These are phyloP conservation scores for Drosophila quinaria DNA, from an alignment of 2,888 invertebrate species.

Conservation along the genomic window DNA sequence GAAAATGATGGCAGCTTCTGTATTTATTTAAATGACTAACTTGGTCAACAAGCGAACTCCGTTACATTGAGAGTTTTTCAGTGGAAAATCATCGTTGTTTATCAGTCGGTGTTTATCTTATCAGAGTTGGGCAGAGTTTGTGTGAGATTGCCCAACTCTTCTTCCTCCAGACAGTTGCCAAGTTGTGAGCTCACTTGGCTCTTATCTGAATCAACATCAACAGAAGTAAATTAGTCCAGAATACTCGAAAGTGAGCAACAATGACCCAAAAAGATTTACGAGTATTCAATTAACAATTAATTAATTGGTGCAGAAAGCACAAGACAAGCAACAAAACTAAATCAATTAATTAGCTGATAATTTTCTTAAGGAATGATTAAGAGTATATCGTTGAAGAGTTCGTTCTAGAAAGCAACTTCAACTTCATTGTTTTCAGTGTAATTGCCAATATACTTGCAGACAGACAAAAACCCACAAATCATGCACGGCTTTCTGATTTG, in stretches of 20 bases:
- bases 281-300: slow-evolving; percentile 50
- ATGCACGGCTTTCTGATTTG: slow-evolving; percentile 49
- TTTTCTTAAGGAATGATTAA: slow-evolving; percentile 1
- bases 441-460: slow-evolving; percentile 13
- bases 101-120: slow-evolving; percentile 51
- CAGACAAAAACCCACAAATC: slow-evolving; percentile 35
- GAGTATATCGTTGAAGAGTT: slow-evolving; percentile 10
- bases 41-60: slow-evolving; percentile 44
- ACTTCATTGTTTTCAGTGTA: slow-evolving; percentile 40
- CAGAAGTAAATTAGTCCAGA: slow-evolving; percentile 43
- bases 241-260: slow-evolving; percentile 48
- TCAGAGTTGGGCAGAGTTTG: slow-evolving; percentile 16
- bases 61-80: slow-evolving; percentile 3
- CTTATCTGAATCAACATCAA: slow-evolving; percentile 34
- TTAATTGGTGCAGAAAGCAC: slow-evolving; percentile 42
- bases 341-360: slow-evolving; percentile 51
- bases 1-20: slow-evolving; percentile 15
- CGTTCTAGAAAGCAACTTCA: background rate
- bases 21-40: slow-evolving; percentile 46
- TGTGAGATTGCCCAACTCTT: slow-evolving; percentile 31
- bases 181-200: slow-evolving; percentile 1
- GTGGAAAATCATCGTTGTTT: slow-evolving; percentile 14
- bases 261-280: slow-evolving; percentile 64
- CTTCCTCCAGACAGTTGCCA: slow-evolving; percentile 20
- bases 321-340: slow-evolving; percentile 10